A percentile compares a stretch with the other conserved stretches of the same genome.
phyloP scores from a whole-genome alignment of 2,888 invertebrate species.

The Malthinus flaveolus region DNA sequence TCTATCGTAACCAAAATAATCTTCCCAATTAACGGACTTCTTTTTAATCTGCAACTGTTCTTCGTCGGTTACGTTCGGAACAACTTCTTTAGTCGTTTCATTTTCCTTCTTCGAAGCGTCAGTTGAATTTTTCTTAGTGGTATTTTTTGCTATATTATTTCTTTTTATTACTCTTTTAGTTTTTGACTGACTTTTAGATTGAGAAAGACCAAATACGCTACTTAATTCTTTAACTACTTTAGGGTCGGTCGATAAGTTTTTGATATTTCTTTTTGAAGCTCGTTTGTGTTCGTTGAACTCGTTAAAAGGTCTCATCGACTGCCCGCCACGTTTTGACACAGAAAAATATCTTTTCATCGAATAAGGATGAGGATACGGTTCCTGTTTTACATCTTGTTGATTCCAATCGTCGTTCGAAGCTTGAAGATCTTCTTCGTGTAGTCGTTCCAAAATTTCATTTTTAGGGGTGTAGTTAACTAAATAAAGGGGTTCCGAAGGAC shows the following conservation, averaged over 20 bases:
- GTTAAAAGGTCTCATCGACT: conserved; percentile 24
- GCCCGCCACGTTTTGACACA: conserved; percentile 67
- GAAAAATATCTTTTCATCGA: conserved; percentile 62
- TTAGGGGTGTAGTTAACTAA: conserved; percentile 33
- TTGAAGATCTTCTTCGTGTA: conserved; percentile 32
- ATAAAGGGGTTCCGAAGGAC: conserved; percentile 31
- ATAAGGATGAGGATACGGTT: conserved; percentile 27
- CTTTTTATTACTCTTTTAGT: conserved; percentile 12
- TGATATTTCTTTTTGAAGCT: conserved; percentile 39
- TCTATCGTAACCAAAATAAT: conserved; percentile 84
- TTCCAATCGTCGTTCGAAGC: conserved; percentile 11
- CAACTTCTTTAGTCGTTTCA: conserved; percentile 48
- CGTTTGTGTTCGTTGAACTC: conserved; percentile 42
- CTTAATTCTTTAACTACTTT: conserved; percentile 70
- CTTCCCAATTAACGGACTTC: conserved; percentile 85
- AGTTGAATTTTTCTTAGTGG: conserved; percentile 43
- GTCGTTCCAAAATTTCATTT: conserved; percentile 32
- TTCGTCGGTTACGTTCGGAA: conserved; percentile 47
- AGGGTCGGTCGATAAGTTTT: conserved; percentile 65
- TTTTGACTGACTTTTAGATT: conserved; percentile 29
- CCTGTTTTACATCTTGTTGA: conserved; percentile 33
- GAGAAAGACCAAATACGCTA: conserved; percentile 64
- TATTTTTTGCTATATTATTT: not conserved
- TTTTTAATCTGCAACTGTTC: conserved; percentile 63
- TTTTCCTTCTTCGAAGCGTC: conserved; percentile 41